A percentile compares a stretch with the other conserved stretches of the same genome.
Evolutionary conservation across 1,140 invertebrate genomes (phyloP).

Genomic region (Aphelinus certus): DNA sequence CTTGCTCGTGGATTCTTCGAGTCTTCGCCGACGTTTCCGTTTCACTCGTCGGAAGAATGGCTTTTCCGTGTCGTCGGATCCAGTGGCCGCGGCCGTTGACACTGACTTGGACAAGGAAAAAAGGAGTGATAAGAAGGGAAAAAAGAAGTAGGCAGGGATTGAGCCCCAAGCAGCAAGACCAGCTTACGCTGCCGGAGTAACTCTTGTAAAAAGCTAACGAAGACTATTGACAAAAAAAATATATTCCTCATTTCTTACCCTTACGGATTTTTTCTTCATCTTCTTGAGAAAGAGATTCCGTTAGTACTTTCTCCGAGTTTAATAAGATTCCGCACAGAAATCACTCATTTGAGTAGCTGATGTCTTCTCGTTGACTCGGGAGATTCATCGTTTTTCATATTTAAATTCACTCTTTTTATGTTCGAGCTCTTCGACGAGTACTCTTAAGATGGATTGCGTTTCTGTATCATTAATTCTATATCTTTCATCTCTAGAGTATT

Average conservation of each 20-base stretch:
- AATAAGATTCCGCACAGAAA: not conserved
- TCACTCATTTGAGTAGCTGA: not conserved
- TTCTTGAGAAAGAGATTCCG: not conserved
- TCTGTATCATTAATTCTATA: no score
- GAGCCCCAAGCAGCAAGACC: not conserved
- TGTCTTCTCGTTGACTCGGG: not conserved
- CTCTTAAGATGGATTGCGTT: no score
- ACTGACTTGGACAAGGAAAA: slow-evolving; percentile 3
- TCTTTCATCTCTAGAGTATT: no score
- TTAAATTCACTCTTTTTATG: slow-evolving; percentile 4
- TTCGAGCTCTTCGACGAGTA: no score
- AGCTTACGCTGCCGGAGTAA: not conserved
- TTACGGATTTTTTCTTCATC: not conserved
- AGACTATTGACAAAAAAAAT: slow-evolving; percentile 12
- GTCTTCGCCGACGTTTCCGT: slow-evolving; percentile 29
- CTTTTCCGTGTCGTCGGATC: slow-evolving; percentile 59
- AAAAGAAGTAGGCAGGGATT: not conserved
- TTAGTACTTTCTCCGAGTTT: not conserved
- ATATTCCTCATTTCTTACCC: not conserved
- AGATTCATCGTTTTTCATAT: not conserved
- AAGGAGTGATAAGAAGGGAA: not conserved
- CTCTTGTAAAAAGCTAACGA: slow-evolving; percentile 22
- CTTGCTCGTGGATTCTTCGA: slow-evolving; percentile 31
- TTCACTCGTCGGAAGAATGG: slow-evolving; percentile 56
- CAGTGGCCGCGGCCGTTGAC: slow-evolving; percentile 40